A percentile compares a stretch with the other conserved stretches of the same genome.
phyloP scores from a whole-genome alignment of 2,888 invertebrate genomes.

The Pammene aurita region DNA sequence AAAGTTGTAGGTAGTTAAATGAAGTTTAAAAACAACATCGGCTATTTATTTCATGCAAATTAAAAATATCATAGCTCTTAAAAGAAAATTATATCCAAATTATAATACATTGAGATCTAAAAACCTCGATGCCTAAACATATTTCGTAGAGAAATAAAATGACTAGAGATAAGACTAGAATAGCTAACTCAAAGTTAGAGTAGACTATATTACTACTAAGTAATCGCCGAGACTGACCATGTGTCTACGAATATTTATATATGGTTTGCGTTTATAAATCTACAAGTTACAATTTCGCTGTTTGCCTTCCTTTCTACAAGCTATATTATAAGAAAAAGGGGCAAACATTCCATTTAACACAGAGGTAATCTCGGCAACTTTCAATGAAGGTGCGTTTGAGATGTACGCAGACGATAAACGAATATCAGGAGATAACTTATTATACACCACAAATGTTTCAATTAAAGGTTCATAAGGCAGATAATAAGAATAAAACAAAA shows the following conservation, averaged over 20 bases:
- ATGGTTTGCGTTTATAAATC: not conserved
- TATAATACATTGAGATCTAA: slow-evolving; percentile 23
- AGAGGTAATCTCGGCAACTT: slow-evolving; percentile 1
- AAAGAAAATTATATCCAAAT: slow-evolving; percentile 9
- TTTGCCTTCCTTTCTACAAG: no score
- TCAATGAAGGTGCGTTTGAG: not conserved
- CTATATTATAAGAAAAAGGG: not conserved
- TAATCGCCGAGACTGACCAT: slow-evolving; percentile 1
- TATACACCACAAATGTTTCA: no score
- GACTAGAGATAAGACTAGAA: slow-evolving; percentile 37
- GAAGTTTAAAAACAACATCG: not conserved
- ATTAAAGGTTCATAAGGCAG: no score
- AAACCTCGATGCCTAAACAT: slow-evolving; percentile 44
- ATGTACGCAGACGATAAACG: not conserved
- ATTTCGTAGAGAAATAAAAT: slow-evolving; percentile 45
- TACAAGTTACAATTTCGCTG: no score
- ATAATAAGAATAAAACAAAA: no score
- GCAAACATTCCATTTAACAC: not conserved
- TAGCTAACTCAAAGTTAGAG: slow-evolving; percentile 14
- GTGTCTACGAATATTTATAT: slow-evolving; percentile 4
- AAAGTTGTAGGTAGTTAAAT: not conserved
- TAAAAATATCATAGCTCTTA: not conserved
- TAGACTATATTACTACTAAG: not conserved
- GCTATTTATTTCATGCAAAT: not conserved
- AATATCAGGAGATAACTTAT: no score